Base-by-base conservation (phyloP, 2,888 invertebrate genomes). In the Torymus auratus region DNA sequence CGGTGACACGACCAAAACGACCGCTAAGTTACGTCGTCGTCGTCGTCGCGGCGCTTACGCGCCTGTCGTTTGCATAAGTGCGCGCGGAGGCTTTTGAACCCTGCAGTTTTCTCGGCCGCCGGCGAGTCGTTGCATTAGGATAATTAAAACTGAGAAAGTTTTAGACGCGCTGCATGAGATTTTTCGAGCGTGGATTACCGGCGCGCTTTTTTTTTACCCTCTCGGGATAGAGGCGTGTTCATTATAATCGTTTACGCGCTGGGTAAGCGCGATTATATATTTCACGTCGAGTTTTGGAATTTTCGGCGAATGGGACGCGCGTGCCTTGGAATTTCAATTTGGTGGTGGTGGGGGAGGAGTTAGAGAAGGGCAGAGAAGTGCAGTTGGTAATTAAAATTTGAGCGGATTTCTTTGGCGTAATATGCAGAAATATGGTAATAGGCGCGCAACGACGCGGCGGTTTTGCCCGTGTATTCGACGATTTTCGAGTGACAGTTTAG, bases 61-160 rank as follows among this genome's bases (percentile, higher is more conserved):
- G 65, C 55, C 71, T 75, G 67, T 80, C 80, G 68, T 80, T 80
- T 80, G 76, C 80, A 80, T 80, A 80, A 80, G 61, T 61, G 71
- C 70, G 61, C 2, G 20, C 13, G n/a, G 17, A 5, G 56, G 70
- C 28, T 50, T 53, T 67, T 61, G 72, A 67, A 20, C 53, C 17
- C 62, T 23, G 14, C 23, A n/a, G 15, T 76, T 80, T 71, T 23
- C 70, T 68, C 58, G 20, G 52, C n/a, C 64, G 64, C 65, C 23
- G 7, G 41, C 7, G 41, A 10, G 68, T 67, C 71, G 28, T 58
- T 41, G 76, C 71, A 60, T 72, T 76, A 67, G 71, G 62, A 61
- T 80, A 80, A 76, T 76, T 76, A 72, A 80, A 80, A 67, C 60
- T 41, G 61, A 67, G 23, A 73, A 78, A 69, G 62, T 76, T 68